Conservation (phyloP, 2,113 vertebrate genomes). For the Festucalex cinctus region DNA sequence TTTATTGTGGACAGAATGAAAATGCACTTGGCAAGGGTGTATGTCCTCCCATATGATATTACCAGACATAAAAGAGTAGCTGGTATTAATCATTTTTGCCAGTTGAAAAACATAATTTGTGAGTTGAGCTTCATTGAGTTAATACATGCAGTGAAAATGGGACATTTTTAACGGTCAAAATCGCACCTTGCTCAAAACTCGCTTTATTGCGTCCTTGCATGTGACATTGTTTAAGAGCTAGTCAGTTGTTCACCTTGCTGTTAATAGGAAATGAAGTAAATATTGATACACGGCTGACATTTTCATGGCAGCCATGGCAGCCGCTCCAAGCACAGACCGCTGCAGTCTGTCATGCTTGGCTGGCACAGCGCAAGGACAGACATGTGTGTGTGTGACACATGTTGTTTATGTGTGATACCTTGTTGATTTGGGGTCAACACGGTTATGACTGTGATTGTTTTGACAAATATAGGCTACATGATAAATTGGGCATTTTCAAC, state of each 20-base stretch:
- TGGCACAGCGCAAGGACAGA: slow-evolving; percentile 12
- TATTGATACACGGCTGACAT: slow-evolving; percentile 49
- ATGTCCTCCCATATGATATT: no score
- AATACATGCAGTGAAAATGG: not conserved
- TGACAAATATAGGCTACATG: not conserved
- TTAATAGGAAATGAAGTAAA: slow-evolving; percentile 51
- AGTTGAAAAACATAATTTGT: not conserved
- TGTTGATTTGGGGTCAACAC: not conserved
- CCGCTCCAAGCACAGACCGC: slow-evolving; percentile 36
- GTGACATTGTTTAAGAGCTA: slow-evolving; percentile 20
- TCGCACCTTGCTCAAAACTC: not conserved
- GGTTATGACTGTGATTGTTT: not conserved
- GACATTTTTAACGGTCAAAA: not conserved
- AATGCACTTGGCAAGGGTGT: not conserved
- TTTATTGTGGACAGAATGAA: not conserved
- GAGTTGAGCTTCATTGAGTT: not conserved
- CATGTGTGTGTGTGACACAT: slow-evolving; percentile 3
- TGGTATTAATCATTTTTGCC: not conserved
- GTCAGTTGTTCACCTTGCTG: slow-evolving; percentile 13
- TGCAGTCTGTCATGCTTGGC: slow-evolving; percentile 37
- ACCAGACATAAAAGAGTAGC: not conserved
- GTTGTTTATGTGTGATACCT: not conserved
- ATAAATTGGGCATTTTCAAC: not conserved
- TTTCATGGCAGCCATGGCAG: slow-evolving; percentile 51
- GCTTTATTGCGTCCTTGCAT: not conserved